Conservation (phyloP, 2,113 vertebrate species). For the Rhinichthys klamathensis region DNA sequence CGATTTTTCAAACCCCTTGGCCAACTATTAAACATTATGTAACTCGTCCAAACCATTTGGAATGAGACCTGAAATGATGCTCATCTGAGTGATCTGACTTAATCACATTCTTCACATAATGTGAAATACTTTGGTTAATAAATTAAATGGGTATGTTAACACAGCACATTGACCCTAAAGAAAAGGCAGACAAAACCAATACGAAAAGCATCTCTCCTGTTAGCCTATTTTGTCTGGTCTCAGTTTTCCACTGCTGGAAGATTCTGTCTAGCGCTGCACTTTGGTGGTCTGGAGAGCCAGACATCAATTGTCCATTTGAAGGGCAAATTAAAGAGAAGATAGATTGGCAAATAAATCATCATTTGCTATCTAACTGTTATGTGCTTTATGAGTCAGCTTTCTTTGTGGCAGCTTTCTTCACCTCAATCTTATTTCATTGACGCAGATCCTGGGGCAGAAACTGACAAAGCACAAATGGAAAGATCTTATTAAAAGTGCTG, state of each 20-base stretch:
- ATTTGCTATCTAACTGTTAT: conserved; percentile 25
- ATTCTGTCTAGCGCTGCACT: conserved; percentile 28
- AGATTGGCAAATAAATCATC: conserved; percentile 38
- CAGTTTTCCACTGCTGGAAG: neutral
- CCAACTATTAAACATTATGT: neutral
- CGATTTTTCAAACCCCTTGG: neutral
- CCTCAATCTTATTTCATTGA: neutral
- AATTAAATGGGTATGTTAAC: neutral
- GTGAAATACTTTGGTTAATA: neutral
- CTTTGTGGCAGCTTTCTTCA: neutral
- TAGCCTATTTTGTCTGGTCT: neutral
- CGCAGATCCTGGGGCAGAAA: neutral
- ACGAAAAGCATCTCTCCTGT: neutral
- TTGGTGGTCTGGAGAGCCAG: conserved; percentile 2
- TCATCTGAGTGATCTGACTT: neutral
- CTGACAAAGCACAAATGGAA: conserved; percentile 29
- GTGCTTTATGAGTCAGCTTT: conserved; percentile 18
- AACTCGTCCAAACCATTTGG: neutral
- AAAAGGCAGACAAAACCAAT: neutral
- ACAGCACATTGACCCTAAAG: neutral
- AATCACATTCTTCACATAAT: neutral
- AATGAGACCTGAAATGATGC: neutral
- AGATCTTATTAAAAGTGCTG: neutral
- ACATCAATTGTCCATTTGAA: conserved; percentile 26
- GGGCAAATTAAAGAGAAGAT: conserved; percentile 32